Conservation (phyloP, 2,113 vertebrate genomes). For the Amia ocellicauda region DNA sequence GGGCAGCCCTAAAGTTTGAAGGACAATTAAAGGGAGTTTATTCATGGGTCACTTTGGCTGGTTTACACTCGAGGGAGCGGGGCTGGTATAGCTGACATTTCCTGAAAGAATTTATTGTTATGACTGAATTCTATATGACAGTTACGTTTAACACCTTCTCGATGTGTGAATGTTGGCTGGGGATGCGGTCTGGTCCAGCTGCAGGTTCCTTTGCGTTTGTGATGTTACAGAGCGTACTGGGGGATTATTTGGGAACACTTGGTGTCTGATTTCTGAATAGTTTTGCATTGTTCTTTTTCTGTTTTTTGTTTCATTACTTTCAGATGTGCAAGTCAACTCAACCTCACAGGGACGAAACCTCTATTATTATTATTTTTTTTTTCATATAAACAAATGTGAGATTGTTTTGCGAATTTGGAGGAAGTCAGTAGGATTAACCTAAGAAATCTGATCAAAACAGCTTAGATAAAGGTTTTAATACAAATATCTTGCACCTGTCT, state of each 20-base stretch:
- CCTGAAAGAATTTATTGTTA: constrained; percentile 61
- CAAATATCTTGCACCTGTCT: no score
- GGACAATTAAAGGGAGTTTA: constrained; percentile 28
- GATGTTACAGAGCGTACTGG: constrained; percentile 41
- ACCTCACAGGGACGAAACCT: constrained; percentile 43
- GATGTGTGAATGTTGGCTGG: constrained; percentile 21
- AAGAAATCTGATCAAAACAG: no score
- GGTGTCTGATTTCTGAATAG: constrained; percentile 53
- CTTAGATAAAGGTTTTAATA: no score
- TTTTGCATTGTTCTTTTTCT: constrained; percentile 49
- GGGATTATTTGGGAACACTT: constrained; percentile 39
- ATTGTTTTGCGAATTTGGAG: no score
- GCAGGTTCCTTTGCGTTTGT: constrained; percentile 28
- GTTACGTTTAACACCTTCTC: constrained; percentile 46
- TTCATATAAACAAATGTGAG: no score
- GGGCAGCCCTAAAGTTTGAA: constrained; percentile 18
- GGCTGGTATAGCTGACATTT: constrained; percentile 51
- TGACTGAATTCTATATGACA: constrained; percentile 56
- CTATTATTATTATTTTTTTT: constrained; percentile 63
- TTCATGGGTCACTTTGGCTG: constrained; percentile 17
- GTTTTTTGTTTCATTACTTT: constrained; percentile 43
- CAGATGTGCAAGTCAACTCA: constrained; percentile 49
- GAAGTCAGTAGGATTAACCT: no score
- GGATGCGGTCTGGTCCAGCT: neutral
- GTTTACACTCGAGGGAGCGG: constrained; percentile 11